Conservation (phyloP, 2,888 invertebrate species). For the Xanthorhoe spadicearia region DNA sequence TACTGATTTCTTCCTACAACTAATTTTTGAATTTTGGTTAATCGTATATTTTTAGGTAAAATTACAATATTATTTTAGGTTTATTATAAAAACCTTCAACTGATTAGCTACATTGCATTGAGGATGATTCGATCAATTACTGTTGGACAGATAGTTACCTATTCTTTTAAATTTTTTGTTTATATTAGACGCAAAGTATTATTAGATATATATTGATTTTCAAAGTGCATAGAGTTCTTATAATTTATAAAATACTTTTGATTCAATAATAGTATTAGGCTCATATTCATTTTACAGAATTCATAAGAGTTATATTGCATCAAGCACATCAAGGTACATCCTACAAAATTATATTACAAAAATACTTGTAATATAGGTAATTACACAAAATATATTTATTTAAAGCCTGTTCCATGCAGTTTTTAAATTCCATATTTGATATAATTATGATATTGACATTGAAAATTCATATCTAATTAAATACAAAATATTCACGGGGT, state of each 20-base stretch:
- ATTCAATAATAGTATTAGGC: constrained; percentile 7
- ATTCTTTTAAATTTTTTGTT: too few relatives aligned
- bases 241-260: constrained; percentile 2
- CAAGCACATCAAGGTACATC: constrained; percentile 18
- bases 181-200: neutral
- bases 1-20: too few relatives aligned
- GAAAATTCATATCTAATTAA: neutral
- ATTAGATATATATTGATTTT: neutral
- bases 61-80: too few relatives aligned
- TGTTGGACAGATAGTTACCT: too few relatives aligned
- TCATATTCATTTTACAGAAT: constrained; percentile 3
- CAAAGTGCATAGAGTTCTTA: neutral
- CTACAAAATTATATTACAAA: constrained; percentile 25
- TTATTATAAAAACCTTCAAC: too few relatives aligned
- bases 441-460: constrained; percentile 10
- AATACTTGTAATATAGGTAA: constrained; percentile 22
- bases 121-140: too few relatives aligned
- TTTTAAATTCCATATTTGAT: constrained; percentile 30
- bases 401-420: constrained; percentile 77
- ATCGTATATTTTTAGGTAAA: too few relatives aligned
- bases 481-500: neutral
- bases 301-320: constrained; percentile 12
- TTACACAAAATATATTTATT: constrained; percentile 61
- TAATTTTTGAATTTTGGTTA: too few relatives aligned
- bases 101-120: too few relatives aligned